Evolutionary conservation across 2,797 vertebrate species (phyloP).

Genomic region (Pseudomugil tenellus): DNA sequence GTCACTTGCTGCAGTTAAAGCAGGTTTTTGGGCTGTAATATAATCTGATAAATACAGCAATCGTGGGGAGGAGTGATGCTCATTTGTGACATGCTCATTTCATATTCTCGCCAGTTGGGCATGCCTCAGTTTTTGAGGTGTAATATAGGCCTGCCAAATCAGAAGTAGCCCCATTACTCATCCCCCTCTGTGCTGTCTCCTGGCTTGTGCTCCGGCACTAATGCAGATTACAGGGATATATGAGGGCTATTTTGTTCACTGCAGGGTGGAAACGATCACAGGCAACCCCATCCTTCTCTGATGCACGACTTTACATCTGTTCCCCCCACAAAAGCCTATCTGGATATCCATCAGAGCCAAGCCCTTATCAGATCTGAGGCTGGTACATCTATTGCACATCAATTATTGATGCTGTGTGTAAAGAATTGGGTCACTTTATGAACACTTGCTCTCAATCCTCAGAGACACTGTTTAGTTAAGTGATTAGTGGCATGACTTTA

Average conservation of each 20-base stretch:
- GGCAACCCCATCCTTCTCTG: constrained; percentile 77
- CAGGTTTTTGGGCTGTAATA: constrained; percentile 27
- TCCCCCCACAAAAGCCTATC: constrained; percentile 67
- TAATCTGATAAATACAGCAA: constrained; percentile 38
- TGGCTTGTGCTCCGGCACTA: constrained; percentile 76
- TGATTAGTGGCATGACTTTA: constrained; percentile 67
- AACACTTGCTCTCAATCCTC: constrained; percentile 45
- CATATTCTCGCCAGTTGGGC: constrained; percentile 72
- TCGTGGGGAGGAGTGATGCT: constrained; percentile 38
- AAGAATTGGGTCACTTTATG: constrained; percentile 69
- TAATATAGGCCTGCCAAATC: constrained; percentile 79
- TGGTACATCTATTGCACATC: constrained; percentile 66
- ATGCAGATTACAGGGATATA: constrained; percentile 84
- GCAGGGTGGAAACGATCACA: constrained; percentile 79
- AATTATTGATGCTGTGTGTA: constrained; percentile 73
- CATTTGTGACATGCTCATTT: constrained; percentile 74
- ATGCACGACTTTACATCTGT: constrained; percentile 78
- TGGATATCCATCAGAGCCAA: constrained; percentile 74
- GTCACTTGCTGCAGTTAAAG: constrained; percentile 19
- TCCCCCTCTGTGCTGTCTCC: constrained; percentile 77
- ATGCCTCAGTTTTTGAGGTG: constrained; percentile 74
- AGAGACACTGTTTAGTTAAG: constrained; percentile 69
- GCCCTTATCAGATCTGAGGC: constrained; percentile 70
- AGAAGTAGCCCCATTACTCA: constrained; percentile 79
- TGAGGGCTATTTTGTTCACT: constrained; percentile 84